Evolutionary conservation across 2,797 vertebrate genomes (phyloP), one percentile per base, ranked within the genome.

Genomic region (Betta splendens): DNA sequence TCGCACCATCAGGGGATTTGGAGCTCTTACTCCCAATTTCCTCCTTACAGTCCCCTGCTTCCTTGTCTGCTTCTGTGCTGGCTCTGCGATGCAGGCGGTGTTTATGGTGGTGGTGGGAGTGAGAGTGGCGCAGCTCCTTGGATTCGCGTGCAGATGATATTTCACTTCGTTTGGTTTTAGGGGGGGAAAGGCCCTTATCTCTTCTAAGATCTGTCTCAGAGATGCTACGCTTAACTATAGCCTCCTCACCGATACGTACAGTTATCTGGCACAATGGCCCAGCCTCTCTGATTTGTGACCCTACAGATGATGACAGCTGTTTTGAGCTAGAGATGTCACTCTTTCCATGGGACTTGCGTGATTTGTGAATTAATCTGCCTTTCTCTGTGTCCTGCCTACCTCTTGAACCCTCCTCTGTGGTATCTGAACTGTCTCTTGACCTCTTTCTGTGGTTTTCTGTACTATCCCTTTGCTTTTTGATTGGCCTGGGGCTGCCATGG

Each of bases 181-280:
- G 87, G 11, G 89, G 85, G 23, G 89, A 83, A 21, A 89, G 90
- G 32, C 90, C 88, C 79, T 92, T 94, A 85, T 93, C 94, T 85
- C 81, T 87, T 84, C 87, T 89, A 5, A 97, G 92, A 73, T 97
- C 95, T 1, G 93, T 95, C 81, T 96, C 95, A 1, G 95, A 95
- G 82, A 97, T 96, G 55, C 94, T 94, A 18, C 95, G 89, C 82
- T 96, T 95, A 15, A 97, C 95, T 9, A 97, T 95, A 54, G 95
- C 95, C 78, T 97, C 95, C 80, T 96, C 95, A 0, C 95, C 95
- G 0, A 97, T 96, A 8, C 95, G 93, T 56, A 97, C 94, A 18
- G 95, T 97, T 75, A 97, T 97, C 85, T 94, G 94, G 79, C 95
- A 97, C 54, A 97, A 90, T 0, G 95, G 94, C 13, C 94, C 93